phyloP scores from a whole-genome alignment of 2,797 vertebrate species.

The Bryconaethiops microstoma region DNA sequence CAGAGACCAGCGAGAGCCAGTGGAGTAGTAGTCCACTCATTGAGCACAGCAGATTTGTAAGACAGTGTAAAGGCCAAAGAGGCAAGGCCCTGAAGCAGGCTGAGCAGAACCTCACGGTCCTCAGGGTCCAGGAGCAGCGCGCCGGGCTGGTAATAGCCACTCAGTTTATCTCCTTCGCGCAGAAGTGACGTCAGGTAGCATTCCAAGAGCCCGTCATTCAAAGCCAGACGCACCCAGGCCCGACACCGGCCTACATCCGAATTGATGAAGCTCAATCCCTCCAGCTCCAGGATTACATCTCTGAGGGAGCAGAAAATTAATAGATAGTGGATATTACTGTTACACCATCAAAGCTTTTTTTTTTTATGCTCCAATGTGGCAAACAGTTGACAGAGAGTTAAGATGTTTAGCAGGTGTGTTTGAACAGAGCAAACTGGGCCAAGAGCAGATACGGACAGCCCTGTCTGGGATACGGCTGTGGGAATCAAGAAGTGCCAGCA shows the following conservation, averaged over 20 bases:
- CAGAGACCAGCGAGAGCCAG: constrained; percentile 92
- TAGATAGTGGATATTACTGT: not conserved
- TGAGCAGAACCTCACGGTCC: constrained; percentile 92
- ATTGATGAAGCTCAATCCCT: constrained; percentile 86
- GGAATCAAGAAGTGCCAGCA: too few relatives aligned
- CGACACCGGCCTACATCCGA: constrained; percentile 92
- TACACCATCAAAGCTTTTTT: too few relatives aligned
- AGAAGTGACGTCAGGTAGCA: constrained; percentile 92
- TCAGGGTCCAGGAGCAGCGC: constrained; percentile 89
- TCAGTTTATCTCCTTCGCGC: constrained; percentile 80
- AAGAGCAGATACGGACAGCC: too few relatives aligned
- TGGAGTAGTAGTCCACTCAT: constrained; percentile 93
- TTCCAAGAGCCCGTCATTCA: constrained; percentile 92
- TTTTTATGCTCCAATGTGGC: too few relatives aligned
- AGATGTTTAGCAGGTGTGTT: too few relatives aligned
- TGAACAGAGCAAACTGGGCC: too few relatives aligned
- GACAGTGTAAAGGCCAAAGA: constrained; percentile 91
- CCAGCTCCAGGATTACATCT: constrained; percentile 88
- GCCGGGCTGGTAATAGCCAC: constrained; percentile 83
- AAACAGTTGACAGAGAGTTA: too few relatives aligned
- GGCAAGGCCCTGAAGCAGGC: constrained; percentile 90
- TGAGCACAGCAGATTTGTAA: constrained; percentile 93
- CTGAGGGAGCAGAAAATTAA: constrained; percentile 65
- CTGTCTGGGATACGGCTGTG: too few relatives aligned
- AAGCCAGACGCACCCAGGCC: constrained; percentile 91